phyloP scores from a whole-genome alignment of 2,797 vertebrate genomes.

The Leptatherina wallacei region DNA sequence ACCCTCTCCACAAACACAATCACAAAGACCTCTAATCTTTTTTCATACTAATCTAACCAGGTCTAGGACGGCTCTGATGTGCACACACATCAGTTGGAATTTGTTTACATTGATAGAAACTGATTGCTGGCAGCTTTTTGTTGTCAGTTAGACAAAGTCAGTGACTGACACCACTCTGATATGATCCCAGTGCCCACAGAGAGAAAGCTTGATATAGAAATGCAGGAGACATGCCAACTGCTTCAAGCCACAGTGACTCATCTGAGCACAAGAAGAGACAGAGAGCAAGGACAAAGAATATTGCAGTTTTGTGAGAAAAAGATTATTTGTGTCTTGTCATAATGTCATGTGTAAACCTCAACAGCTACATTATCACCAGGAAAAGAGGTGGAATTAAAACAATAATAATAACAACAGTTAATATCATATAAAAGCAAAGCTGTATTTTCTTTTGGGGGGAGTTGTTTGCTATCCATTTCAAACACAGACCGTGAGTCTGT shows the following conservation, averaged over 20 bases:
- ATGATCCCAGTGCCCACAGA: constrained; percentile 9
- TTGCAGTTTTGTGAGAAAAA: neutral
- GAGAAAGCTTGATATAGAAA: constrained; percentile 24
- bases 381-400: neutral
- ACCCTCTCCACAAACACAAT: neutral
- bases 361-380: neutral
- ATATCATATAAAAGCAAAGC: neutral
- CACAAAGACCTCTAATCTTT: constrained; percentile 4
- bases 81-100: constrained; percentile 13
- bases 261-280: neutral
- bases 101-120: constrained; percentile 21
- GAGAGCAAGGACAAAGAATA: neutral
- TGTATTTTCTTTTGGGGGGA: too few relatives aligned
- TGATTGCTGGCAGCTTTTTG: constrained; percentile 23
- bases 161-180: constrained; percentile 27
- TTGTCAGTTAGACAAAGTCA: neutral
- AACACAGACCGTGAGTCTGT: too few relatives aligned
- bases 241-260: constrained; percentile 23
- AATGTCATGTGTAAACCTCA: neutral
- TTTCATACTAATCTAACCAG: constrained; percentile 30
- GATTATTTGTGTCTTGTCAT: neutral
- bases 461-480: too few relatives aligned
- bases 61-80: constrained; percentile 3
- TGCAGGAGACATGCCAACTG: constrained; percentile 9
- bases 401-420: neutral